A percentile compares a stretch with the other conserved stretches of the same genome.
These are phyloP conservation scores for Sialia sialis DNA, from an alignment of 2,113 vertebrate genomes.

Conservation along the genomic window DNA sequence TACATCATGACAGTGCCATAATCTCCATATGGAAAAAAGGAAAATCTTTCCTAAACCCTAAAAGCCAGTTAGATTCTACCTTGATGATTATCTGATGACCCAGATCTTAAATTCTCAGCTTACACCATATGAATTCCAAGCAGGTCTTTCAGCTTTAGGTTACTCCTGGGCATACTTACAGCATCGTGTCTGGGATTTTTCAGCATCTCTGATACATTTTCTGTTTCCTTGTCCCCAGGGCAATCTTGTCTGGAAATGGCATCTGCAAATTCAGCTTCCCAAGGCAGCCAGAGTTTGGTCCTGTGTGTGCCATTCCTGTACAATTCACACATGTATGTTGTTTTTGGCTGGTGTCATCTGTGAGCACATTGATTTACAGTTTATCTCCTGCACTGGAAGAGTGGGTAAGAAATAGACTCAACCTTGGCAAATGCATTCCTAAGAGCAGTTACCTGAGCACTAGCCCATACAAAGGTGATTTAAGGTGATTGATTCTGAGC, in stretches of 20 bases:
- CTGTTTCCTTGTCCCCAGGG: background rate
- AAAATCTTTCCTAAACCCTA: conserved; percentile 55
- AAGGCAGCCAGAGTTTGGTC: background rate
- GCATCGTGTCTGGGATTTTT: background rate
- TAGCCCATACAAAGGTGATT: background rate
- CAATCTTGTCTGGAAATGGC: background rate
- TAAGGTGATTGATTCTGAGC: background rate
- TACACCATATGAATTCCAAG: conserved; percentile 13
- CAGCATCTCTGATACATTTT: background rate
- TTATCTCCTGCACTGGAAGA: background rate
- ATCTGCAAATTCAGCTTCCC: background rate
- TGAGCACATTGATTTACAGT: background rate
- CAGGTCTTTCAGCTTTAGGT: conserved; percentile 3
- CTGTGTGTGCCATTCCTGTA: background rate
- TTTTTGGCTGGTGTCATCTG: background rate
- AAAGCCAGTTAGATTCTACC: conserved; percentile 57
- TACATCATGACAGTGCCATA: conserved; percentile 6
- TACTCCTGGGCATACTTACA: background rate
- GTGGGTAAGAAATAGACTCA: background rate
- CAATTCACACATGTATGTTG: fast-evolving
- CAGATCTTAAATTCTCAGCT: conserved; percentile 26
- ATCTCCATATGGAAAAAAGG: conserved; percentile 56
- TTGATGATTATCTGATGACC: conserved; percentile 58
- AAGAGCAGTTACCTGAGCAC: background rate
- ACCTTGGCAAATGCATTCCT: background rate